These are phyloP conservation scores for Scarus forsteni DNA, from an alignment of 2,797 vertebrate genomes.

Conservation along the genomic window DNA sequence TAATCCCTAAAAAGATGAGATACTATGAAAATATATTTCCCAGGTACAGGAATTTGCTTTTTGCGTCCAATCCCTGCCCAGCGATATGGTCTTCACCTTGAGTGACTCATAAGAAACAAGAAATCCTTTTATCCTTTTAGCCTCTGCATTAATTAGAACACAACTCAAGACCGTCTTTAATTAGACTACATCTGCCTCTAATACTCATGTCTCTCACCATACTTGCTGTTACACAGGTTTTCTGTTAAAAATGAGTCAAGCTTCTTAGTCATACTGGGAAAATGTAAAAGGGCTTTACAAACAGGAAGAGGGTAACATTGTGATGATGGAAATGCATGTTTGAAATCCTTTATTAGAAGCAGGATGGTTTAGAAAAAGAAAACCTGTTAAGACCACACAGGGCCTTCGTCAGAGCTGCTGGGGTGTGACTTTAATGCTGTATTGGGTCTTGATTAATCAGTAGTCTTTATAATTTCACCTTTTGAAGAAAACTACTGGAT, in stretches of 20 bases:
- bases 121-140: conserved; percentile 5
- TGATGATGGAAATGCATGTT: not conserved
- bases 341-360: not conserved
- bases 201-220: not conserved
- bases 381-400: not conserved
- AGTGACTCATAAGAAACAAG: conserved; percentile 8
- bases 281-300: not conserved
- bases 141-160: conserved; percentile 3
- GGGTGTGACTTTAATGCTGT: not conserved
- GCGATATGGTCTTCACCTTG: conserved; percentile 11
- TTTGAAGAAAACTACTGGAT: too few relatives aligned
- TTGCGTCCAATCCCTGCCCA: not conserved
- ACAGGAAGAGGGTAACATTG: not conserved
- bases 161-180: not conserved
- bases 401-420: not conserved
- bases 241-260: not conserved
- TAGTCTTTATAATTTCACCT: not conserved
- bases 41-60: not conserved
- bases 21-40: not conserved
- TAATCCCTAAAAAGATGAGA: not conserved
- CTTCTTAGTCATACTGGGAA: conserved; percentile 1
- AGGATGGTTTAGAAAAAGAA: not conserved
- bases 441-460: not conserved
- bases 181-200: not conserved
- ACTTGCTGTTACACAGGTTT: not conserved